Base-by-base conservation (phyloP, 2,113 vertebrate genomes). In the Cebus imitator region DNA sequence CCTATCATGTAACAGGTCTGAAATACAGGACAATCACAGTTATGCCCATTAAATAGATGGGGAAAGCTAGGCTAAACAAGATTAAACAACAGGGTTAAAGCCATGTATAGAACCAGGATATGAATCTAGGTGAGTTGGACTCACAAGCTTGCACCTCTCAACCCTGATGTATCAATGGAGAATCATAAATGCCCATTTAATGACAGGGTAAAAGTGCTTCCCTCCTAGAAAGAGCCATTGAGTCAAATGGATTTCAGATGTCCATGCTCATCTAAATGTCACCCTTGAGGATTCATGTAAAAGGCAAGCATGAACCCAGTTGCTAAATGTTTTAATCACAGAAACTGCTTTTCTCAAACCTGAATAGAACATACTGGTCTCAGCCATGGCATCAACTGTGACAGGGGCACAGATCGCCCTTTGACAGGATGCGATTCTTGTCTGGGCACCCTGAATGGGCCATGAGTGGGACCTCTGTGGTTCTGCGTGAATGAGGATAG, bases 321-420 rank as follows among this genome's bases (percentile, higher is more conserved):
- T 75, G 66, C 23, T 70, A 61, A 82, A 82, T n/a, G 48, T 64
- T 90, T 93, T 73, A 81, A 96, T 92, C 37, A 57, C n/a, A 70
- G 75, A 52, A 81, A 91, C 20, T 37, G 32, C 57, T 95, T 95
- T 80, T 57, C 94, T 81, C 50, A 20, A 75, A 70, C 78, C 75
- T 43, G 23, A 95, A 32, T 61, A 70, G 43, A 75, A 37, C 6
- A 48, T 40, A 61, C 8, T 12, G 35, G 21, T 57, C 45, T 95
- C 32, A 87, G 83, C 20, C 21, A 18, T 45, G 50, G 86, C 80
- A 61, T 0, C 0, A 30, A 89, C 35, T 61, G 8, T 11, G 83
- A 72, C n/a, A 86, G 50, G 79, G 13, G 6, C 18, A 45, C 5
- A 30, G 8, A 17, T 70, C 21, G 5, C n/a, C 52, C 78, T 55